These are phyloP conservation scores for Chaunax sp. DNA, from an alignment of 2,797 vertebrate species.

Conservation along the genomic window DNA sequence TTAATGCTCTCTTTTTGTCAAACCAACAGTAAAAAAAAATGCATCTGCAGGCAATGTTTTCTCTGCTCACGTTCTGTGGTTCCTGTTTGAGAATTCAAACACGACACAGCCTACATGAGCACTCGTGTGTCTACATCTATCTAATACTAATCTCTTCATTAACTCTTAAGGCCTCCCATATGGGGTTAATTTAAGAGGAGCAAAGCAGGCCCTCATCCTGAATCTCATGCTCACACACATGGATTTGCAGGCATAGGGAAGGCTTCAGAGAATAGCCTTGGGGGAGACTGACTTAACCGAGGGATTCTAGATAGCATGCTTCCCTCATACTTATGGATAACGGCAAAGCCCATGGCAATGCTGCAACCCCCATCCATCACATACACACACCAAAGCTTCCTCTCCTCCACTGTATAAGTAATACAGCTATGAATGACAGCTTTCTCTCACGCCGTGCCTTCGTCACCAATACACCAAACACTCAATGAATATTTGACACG, in stretches of 20 bases:
- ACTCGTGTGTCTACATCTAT: constrained; percentile 46
- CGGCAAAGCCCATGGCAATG: constrained; percentile 62
- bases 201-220: constrained; percentile 63
- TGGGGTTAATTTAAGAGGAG: constrained; percentile 77
- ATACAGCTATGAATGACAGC: constrained; percentile 65
- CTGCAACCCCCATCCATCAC: constrained; percentile 58
- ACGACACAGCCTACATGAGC: constrained; percentile 20
- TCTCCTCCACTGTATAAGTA: constrained; percentile 53
- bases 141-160: constrained; percentile 78
- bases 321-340: constrained; percentile 79
- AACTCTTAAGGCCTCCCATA: constrained; percentile 71
- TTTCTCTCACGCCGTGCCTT: constrained; percentile 35
- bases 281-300: constrained; percentile 68
- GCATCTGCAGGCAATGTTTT: constrained; percentile 56
- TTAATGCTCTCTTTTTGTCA: constrained; percentile 54
- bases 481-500: constrained; percentile 71
- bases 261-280: constrained; percentile 68
- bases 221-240: constrained; percentile 64
- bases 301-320: constrained; percentile 71
- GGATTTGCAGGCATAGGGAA: constrained; percentile 60
- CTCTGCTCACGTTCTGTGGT: constrained; percentile 29
- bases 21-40: constrained; percentile 45
- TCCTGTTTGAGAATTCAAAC: constrained; percentile 55
- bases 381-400: constrained; percentile 50
- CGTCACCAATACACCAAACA: constrained; percentile 41